Evolutionary conservation across 2,888 invertebrate genomes (phyloP).

Genomic region (Dryobota labecula): DNA sequence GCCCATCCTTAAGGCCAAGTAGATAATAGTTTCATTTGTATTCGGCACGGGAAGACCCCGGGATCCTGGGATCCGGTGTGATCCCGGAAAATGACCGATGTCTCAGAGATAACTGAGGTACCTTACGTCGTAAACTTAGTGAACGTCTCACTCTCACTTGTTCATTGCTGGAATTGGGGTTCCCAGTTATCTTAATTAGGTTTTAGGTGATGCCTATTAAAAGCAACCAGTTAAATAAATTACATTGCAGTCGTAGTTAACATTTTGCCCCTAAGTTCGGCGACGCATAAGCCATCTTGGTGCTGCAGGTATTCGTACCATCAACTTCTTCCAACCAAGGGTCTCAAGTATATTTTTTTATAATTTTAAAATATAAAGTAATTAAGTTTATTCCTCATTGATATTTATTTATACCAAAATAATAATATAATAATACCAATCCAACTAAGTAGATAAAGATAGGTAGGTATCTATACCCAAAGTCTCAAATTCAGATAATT

Average conservation of each 20-base stretch:
- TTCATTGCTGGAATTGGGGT: constrained; percentile 34
- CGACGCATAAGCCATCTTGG: neutral
- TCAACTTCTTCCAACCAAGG: neutral
- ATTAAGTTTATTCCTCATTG: too few species aligned
- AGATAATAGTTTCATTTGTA: constrained; percentile 74
- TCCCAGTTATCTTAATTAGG: constrained; percentile 39
- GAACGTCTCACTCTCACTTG: constrained; percentile 53
- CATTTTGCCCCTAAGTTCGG: neutral
- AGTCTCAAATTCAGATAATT: too few species aligned
- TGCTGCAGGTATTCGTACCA: neutral
- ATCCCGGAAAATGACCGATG: constrained; percentile 69
- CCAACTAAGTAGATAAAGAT: too few species aligned
- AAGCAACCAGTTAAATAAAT: constrained; percentile 6
- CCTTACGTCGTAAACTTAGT: constrained; percentile 61
- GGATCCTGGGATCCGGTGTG: constrained; percentile 47
- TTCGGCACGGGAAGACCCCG: constrained; percentile 54
- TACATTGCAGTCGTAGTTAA: neutral
- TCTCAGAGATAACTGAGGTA: constrained; percentile 62
- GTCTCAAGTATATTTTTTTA: too few species aligned
- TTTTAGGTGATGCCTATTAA: constrained; percentile 16
- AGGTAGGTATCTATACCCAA: too few species aligned
- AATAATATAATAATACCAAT: too few species aligned
- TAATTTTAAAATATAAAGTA: too few species aligned
- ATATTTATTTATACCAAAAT: too few species aligned
- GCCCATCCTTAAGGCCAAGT: constrained; percentile 44